Percentiles rank a stretch among this genome's conserved stretches.
Evolutionary conservation across 2,888 invertebrate genomes (phyloP).

Genomic region (Melanostoma mellinum): DNA sequence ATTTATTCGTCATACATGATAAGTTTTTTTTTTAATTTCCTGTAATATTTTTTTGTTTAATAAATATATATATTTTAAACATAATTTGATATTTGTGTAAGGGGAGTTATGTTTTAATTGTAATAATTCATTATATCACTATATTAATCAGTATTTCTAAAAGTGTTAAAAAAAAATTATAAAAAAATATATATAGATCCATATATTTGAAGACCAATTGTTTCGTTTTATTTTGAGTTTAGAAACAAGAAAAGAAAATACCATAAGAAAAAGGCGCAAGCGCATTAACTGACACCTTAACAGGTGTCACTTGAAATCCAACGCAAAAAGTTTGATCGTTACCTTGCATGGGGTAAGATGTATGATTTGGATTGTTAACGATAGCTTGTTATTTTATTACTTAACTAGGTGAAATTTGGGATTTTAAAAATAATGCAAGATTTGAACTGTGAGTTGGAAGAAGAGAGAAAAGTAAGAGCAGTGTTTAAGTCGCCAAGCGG

Average conservation of each 20-base stretch:
- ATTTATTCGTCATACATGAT: slow-evolving; percentile 60
- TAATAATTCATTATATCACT: slow-evolving; percentile 68
- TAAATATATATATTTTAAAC: slow-evolving; percentile 3
- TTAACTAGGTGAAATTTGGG: too few species aligned
- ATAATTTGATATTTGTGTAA: slow-evolving; percentile 43
- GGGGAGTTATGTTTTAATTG: slow-evolving; percentile 55
- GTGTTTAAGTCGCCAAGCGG: too few species aligned
- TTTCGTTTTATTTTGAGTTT: slow-evolving; percentile 7
- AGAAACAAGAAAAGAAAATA: too few species aligned
- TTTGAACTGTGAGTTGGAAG: too few species aligned
- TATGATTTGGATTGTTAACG: too few species aligned
- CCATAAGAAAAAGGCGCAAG: neutral
- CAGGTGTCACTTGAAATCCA: too few species aligned
- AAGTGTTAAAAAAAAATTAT: slow-evolving; percentile 66
- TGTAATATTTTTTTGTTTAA: slow-evolving; percentile 16
- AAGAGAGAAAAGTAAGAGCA: too few species aligned
- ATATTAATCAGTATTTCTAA: slow-evolving; percentile 72
- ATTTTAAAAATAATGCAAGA: too few species aligned
- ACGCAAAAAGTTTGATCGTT: too few species aligned
- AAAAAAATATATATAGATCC: slow-evolving; percentile 64
- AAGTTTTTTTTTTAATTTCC: slow-evolving; percentile 41
- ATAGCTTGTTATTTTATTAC: too few species aligned
- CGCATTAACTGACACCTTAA: neutral
- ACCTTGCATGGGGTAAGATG: too few species aligned
- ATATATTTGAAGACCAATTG: slow-evolving; percentile 70